phyloP scores from a whole-genome alignment of 2,888 invertebrate species.

The Petrophora chlorosata region DNA sequence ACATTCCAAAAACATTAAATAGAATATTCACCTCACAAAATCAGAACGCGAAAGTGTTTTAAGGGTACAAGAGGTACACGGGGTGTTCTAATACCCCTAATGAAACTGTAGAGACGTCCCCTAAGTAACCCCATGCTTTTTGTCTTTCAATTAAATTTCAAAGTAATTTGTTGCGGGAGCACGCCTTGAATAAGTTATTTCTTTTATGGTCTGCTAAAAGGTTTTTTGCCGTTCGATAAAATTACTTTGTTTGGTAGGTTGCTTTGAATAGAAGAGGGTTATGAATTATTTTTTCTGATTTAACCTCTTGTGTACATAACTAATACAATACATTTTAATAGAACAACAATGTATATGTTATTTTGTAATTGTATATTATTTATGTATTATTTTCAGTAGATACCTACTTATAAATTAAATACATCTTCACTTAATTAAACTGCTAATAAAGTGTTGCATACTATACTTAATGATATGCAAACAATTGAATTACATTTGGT shows the following conservation, averaged over 20 bases:
- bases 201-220: slow-evolving; percentile 29
- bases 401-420: too few species aligned
- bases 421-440: too few species aligned
- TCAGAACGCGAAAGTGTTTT: slow-evolving; percentile 39
- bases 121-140: slow-evolving; percentile 45
- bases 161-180: slow-evolving; percentile 34
- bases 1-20: slow-evolving; percentile 31
- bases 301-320: too few species aligned
- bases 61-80: slow-evolving; percentile 37
- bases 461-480: too few species aligned
- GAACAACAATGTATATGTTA: too few species aligned
- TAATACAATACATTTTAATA: too few species aligned
- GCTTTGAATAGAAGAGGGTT: background rate
- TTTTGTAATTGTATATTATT: too few species aligned
- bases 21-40: slow-evolving; percentile 35
- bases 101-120: slow-evolving; percentile 44
- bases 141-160: slow-evolving; percentile 53
- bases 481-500: too few species aligned
- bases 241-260: slow-evolving; percentile 8
- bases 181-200: slow-evolving; percentile 35
- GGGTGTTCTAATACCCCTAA: slow-evolving; percentile 50
- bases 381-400: too few species aligned
- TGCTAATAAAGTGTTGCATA: too few species aligned
- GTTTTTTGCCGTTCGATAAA: slow-evolving; percentile 23
- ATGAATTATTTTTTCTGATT: too few species aligned